A percentile compares a stretch with the other conserved stretches of the same genome.
Evolutionary conservation across 2,888 invertebrate genomes (phyloP).

Genomic region (Latrodectus hesperus): DNA sequence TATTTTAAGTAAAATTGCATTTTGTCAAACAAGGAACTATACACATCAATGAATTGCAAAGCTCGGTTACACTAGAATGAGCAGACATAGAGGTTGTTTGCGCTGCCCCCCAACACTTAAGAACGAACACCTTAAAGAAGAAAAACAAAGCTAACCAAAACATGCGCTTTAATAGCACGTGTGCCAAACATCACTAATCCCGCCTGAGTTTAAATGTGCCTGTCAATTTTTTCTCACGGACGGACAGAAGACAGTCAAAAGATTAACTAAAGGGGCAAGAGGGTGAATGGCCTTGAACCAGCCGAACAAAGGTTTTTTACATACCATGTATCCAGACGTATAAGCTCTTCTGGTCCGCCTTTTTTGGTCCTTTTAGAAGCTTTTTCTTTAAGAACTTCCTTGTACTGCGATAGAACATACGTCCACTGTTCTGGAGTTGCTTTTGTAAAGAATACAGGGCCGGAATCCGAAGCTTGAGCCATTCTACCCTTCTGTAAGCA

Average conservation of each 20-base stretch:
- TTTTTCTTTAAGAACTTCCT: slow-evolving; percentile 91
- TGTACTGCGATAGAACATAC: slow-evolving; percentile 91
- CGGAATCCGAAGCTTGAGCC: slow-evolving; percentile 71
- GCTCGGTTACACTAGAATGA: slow-evolving; percentile 67
- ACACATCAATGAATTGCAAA: slow-evolving; percentile 49
- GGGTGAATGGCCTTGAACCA: slow-evolving; percentile 70
- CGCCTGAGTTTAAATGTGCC: slow-evolving; percentile 67
- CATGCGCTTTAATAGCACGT: slow-evolving; percentile 69
- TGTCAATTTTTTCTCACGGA: slow-evolving; percentile 69
- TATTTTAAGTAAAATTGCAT: background rate
- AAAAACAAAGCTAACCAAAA: slow-evolving; percentile 62
- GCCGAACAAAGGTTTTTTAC: slow-evolving; percentile 67
- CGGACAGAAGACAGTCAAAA: slow-evolving; percentile 58
- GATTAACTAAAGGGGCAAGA: slow-evolving; percentile 58
- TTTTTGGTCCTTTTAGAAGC: slow-evolving; percentile 93
- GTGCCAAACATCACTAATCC: slow-evolving; percentile 67
- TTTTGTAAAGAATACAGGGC: slow-evolving; percentile 87
- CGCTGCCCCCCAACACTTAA: slow-evolving; percentile 37
- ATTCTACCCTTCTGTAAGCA: slow-evolving; percentile 62
- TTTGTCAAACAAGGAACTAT: slow-evolving; percentile 54
- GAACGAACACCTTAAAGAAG: slow-evolving; percentile 49
- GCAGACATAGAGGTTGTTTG: slow-evolving; percentile 50
- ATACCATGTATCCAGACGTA: slow-evolving; percentile 96
- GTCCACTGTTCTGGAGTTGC: slow-evolving; percentile 88
- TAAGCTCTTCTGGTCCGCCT: slow-evolving; percentile 86